Conservation (phyloP, 2,797 vertebrate genomes). For the Mus caroli region DNA sequence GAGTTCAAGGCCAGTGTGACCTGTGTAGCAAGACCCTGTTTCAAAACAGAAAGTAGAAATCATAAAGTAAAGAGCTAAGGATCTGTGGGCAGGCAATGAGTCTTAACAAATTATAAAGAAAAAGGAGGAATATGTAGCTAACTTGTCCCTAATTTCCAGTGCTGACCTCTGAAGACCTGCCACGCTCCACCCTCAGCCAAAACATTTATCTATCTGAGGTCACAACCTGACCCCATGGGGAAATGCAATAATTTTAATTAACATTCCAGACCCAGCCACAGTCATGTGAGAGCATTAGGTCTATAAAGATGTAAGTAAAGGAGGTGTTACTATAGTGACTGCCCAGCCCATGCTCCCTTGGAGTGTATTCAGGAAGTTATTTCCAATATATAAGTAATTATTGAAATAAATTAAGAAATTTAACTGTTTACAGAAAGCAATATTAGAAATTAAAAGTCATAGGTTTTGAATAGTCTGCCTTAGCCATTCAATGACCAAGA, state of each 20-base stretch:
- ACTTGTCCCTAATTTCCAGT: constrained; percentile 13
- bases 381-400: constrained; percentile 17
- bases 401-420: constrained; percentile 34
- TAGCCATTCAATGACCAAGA: background rate
- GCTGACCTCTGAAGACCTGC: constrained; percentile 16
- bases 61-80: background rate
- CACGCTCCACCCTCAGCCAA: constrained; percentile 6
- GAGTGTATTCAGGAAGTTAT: background rate
- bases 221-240: background rate
- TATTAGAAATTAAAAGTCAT: background rate
- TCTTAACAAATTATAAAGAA: background rate
- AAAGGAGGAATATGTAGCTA: background rate
- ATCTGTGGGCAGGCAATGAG: background rate
- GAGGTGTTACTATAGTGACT: background rate
- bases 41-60: background rate
- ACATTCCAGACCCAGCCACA: background rate
- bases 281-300: background rate
- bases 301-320: constrained; percentile 3
- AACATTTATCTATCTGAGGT: background rate
- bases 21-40: background rate
- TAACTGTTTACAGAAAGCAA: background rate
- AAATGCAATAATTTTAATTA: constrained; percentile 43
- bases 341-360: background rate
- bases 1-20: background rate
- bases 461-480: constrained; percentile 54